Base-by-base conservation (phyloP, 2,797 vertebrate species). In the Triplophysa yarkandensis region DNA sequence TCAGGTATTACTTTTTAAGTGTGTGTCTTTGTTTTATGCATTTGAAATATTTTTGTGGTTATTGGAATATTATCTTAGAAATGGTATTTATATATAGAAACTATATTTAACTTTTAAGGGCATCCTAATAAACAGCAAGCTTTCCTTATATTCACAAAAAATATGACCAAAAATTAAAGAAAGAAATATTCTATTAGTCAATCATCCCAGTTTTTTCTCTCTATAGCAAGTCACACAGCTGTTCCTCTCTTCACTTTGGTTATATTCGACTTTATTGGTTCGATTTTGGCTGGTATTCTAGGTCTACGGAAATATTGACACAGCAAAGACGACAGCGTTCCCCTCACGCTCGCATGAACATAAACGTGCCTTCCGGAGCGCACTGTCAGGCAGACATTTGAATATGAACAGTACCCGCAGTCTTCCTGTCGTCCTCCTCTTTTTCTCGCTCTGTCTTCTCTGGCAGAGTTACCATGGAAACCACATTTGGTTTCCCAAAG, bases 1-100 rank as follows among this genome's bases (percentile, higher is more conserved):
- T 96, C 96, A 92, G 97, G 97, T 98, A 92, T 39, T 21, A 28
- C 7, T 6, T 10, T 27, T 5, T 13, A 23, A 25, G 16, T 46
- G 4, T 58, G n/a, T 14, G 6, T 4, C 14, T 6, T 5, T 19
- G 4, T 41, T 57, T n/a, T n/a, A n/a, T n/a, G n/a, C n/a, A n/a
- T n/a, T n/a, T n/a, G n/a, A n/a, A n/a, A n/a, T n/a, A n/a, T n/a
- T n/a, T n/a, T n/a, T n/a, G n/a, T n/a, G n/a, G n/a, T n/a, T n/a
- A n/a, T n/a, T n/a, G n/a, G n/a, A n/a, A n/a, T n/a, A n/a, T n/a
- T n/a, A n/a, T n/a, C n/a, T n/a, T n/a, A n/a, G n/a, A 32, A 32
- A 7, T 32, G 7, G 7, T 32, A 32, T 32, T 4, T 32, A 32
- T 32, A 32, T 32, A 32, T 32, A 32, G 3, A 32, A 4, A 32